Base-by-base conservation (phyloP, 2,888 invertebrate genomes). In the Torymus aiolomorphi region DNA sequence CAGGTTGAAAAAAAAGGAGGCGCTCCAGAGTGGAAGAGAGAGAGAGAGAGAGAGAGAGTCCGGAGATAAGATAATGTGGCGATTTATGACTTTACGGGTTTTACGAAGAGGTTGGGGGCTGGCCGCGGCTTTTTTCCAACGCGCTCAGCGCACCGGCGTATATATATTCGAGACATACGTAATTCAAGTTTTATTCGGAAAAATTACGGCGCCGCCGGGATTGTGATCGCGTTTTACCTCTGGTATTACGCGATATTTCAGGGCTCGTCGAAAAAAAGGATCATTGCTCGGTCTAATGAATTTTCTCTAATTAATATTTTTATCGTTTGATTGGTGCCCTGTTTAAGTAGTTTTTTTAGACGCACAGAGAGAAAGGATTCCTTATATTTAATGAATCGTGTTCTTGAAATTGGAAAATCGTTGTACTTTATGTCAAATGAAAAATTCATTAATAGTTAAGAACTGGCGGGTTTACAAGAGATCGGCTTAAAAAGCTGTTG, bases 31-130 rank as follows among this genome's bases (percentile, higher is more conserved):
- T 11, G 12, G 16, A n/a, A 66, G 16, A 66, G 12, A 66, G 10
- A 20, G n/a, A 24, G 31, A 63, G 71, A 54, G 65, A 51, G 57
- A 49, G 12, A 18, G 18, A 31, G 51, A 42, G n/a, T 62, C 24
- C 66, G 24, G 42, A 79, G 67, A 81, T 78, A 82, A 75, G 69
- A 73, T 80, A 78, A 79, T 81, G 78, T 74, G 18, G 56, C 78
- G 70, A 80, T 80, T 78, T 78, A 77, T 67, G 74, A 70, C 72
- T 62, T 42, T 42, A 42, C 42, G 56, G 54, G 61, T 52, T 71
- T 69, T 70, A n/a, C n/a, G 42, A 57, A 10, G 42, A 8, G 54
- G 52, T 11, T 16, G 54, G 49, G 51, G 57, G 66, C 20, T 59
- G 42, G 20, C 4, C 18, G 10, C 5, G n/a, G 75, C 52, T 52